A percentile compares a stretch with the other conserved stretches of the same genome.
Evolutionary conservation across 2,113 vertebrate genomes (phyloP).

Genomic region (Silurus asotus): DNA sequence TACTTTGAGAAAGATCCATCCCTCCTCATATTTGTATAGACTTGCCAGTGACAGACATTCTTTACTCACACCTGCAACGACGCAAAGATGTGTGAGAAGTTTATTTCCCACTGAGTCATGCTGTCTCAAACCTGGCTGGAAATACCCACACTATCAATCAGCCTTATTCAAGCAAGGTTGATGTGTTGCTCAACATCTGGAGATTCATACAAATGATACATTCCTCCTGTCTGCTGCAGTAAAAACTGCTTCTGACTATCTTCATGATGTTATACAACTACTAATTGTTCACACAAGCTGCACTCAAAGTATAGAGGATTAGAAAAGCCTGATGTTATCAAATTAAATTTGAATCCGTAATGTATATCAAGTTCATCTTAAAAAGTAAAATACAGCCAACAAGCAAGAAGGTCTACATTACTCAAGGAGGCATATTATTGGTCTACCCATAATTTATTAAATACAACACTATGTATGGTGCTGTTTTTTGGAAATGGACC

Average conservation of each 20-base stretch:
- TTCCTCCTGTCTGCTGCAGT: not conserved
- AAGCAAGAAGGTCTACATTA: not conserved
- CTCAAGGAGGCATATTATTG: not conserved
- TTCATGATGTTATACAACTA: not conserved
- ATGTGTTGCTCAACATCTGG: constrained; percentile 33
- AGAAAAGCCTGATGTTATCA: not conserved
- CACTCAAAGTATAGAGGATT: not conserved
- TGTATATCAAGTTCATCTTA: not conserved
- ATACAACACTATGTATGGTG: not conserved
- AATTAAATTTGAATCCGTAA: not conserved
- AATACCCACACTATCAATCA: constrained; percentile 37
- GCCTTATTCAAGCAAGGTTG: not conserved
- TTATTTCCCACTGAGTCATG: constrained; percentile 47
- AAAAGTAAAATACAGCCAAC: not conserved
- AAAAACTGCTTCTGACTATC: not conserved
- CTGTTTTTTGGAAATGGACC: not conserved
- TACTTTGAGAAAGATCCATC: not conserved
- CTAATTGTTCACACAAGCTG: not conserved
- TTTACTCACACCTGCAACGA: constrained; percentile 47
- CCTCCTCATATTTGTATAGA: constrained; percentile 38
- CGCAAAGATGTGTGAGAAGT: not conserved
- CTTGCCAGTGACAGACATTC: constrained; percentile 40
- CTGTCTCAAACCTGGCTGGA: constrained; percentile 32
- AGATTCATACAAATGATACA: constrained; percentile 16
- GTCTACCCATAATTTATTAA: not conserved